These are phyloP conservation scores for Oreortyx pictus DNA, from an alignment of 2,797 vertebrate species.

Conservation along the genomic window DNA sequence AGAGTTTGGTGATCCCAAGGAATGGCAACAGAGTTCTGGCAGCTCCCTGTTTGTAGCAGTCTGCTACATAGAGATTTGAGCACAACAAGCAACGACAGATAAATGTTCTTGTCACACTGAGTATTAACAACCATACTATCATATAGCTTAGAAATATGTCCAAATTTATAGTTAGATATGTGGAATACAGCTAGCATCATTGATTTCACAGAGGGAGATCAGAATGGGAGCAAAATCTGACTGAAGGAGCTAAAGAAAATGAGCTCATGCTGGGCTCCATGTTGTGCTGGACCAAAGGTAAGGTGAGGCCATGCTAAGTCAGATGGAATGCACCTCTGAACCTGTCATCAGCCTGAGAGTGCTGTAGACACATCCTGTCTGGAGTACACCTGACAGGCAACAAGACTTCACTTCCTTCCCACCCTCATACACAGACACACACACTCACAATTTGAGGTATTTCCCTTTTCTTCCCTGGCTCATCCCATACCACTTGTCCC, in stretches of 20 bases:
- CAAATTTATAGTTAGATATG: not conserved
- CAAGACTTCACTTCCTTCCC: not conserved
- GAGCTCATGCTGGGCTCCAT: not conserved
- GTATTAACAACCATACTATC: not conserved
- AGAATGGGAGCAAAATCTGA: not conserved
- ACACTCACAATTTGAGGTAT: not conserved
- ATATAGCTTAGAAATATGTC: not conserved
- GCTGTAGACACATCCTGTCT: not conserved
- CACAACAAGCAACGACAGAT: not conserved
- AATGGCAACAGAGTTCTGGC: not conserved
- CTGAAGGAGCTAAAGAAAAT: slow-evolving; percentile 22
- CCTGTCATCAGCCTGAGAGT: not conserved
- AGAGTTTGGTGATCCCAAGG: not conserved
- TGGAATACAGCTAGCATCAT: not conserved
- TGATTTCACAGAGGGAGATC: slow-evolving; percentile 5
- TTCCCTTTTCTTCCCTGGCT: not conserved
- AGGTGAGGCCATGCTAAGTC: not conserved
- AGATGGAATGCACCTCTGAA: not conserved
- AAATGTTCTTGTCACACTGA: not conserved
- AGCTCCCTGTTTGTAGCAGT: not conserved
- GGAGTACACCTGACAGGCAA: not conserved
- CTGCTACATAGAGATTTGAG: not conserved
- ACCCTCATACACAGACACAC: not conserved
- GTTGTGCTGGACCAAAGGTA: not conserved
- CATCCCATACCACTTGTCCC: not conserved